Conservation (phyloP, 2,113 vertebrate species). For the Dinomys branickii region DNA sequence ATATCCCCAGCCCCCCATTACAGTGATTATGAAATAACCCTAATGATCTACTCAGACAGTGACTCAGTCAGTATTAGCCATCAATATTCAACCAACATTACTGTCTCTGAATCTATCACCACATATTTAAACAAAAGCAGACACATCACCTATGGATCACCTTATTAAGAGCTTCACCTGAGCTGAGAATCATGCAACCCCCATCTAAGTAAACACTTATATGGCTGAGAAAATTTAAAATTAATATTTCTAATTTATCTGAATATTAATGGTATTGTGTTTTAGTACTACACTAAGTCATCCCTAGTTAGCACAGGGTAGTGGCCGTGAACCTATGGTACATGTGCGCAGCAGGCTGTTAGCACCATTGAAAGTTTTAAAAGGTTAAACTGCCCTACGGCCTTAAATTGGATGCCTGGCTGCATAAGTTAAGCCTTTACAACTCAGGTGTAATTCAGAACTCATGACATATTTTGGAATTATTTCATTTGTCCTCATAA, state of each 20-base stretch:
- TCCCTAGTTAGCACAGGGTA: not conserved
- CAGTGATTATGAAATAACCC: conserved; percentile 15
- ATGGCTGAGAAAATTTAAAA: not conserved
- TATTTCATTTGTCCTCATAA: conserved; percentile 9
- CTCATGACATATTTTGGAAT: not conserved
- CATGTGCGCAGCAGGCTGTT: not conserved
- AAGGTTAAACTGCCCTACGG: not conserved
- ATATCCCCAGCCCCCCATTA: too few relatives aligned
- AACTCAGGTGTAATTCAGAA: not conserved
- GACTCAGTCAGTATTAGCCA: not conserved
- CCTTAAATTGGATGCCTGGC: not conserved
- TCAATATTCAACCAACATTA: not conserved
- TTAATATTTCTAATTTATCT: conserved; percentile 25
- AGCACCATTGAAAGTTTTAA: not conserved
- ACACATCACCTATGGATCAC: not conserved
- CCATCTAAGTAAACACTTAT: not conserved
- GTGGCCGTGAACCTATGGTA: not conserved
- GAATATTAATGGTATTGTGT: conserved; percentile 18
- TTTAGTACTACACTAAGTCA: not conserved
- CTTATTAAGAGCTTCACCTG: conserved; percentile 32
- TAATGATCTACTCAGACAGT: conserved; percentile 47
- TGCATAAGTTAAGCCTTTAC: not conserved
- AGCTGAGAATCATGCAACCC: not conserved
- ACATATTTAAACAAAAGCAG: conserved; percentile 4
- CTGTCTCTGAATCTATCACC: conserved; percentile 27